phyloP scores from a whole-genome alignment of 2,797 vertebrate species.

The Betta splendens region DNA sequence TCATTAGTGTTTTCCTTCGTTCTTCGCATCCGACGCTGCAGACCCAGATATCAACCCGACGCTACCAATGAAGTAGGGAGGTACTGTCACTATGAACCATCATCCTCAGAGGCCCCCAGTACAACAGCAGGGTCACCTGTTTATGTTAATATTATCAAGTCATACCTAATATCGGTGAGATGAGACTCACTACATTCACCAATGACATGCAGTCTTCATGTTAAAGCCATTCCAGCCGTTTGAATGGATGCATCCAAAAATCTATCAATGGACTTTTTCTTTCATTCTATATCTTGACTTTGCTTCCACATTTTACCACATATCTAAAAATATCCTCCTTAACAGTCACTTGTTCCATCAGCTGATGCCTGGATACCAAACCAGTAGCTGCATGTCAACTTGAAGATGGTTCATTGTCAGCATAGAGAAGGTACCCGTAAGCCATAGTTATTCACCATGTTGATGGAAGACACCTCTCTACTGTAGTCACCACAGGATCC shows the following conservation, averaged over 20 bases:
- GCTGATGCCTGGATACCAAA: conserved; percentile 48
- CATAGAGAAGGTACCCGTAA: conserved; percentile 63
- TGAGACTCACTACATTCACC: conserved; percentile 53
- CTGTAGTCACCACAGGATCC: conserved; percentile 86
- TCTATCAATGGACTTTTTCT: conserved; percentile 29
- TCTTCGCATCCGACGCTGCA: conserved; percentile 49
- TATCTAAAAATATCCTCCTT: conserved; percentile 33
- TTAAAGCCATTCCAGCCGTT: conserved; percentile 49
- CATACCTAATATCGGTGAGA: conserved; percentile 72
- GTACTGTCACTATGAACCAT: conserved; percentile 40
- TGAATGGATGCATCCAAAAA: conserved; percentile 42
- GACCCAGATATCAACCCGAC: conserved; percentile 40
- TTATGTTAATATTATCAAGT: conserved; percentile 74
- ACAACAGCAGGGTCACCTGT: conserved; percentile 33
- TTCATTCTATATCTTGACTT: conserved; percentile 22
- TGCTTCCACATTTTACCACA: conserved; percentile 28
- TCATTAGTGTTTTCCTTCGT: conserved; percentile 58
- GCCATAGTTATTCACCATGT: conserved; percentile 60
- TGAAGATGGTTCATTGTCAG: conserved; percentile 38
- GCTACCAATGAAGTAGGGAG: conserved; percentile 46
- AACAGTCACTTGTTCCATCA: conserved; percentile 20
- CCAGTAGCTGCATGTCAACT: conserved; percentile 51
- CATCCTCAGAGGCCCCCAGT: conserved; percentile 25
- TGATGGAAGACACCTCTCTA: conserved; percentile 79
- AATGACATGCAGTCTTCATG: conserved; percentile 57